These are phyloP conservation scores for Pampusana beccarii DNA, from an alignment of 2,113 vertebrate species.

Conservation along the genomic window DNA sequence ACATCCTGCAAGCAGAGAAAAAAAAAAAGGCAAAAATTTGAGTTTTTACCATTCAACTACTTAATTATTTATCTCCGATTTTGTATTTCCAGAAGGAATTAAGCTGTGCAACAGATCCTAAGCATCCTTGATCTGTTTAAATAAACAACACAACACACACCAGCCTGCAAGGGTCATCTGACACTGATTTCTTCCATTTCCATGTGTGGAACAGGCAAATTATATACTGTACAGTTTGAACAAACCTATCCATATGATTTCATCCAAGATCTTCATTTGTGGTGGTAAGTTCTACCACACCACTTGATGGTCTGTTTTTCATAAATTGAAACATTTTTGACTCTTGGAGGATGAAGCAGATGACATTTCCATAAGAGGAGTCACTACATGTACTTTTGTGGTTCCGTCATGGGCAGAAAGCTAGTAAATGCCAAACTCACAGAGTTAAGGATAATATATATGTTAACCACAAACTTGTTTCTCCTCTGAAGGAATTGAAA, in stretches of 20 bases:
- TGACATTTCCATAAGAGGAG: not conserved
- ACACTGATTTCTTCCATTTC: not conserved
- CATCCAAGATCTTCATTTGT: not conserved
- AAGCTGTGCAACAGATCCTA: not conserved
- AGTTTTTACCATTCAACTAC: not conserved
- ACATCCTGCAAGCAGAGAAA: not conserved
- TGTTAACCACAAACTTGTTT: not conserved
- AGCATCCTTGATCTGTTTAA: not conserved
- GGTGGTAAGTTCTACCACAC: not conserved
- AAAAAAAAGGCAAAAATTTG: not conserved
- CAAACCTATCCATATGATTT: slow-evolving; percentile 7
- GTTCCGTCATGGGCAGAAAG: not conserved
- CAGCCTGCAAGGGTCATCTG: not conserved
- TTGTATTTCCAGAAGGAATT: not conserved
- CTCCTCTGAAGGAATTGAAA: not conserved
- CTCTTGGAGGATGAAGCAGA: not conserved
- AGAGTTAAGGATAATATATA: not conserved
- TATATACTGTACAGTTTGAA: not conserved
- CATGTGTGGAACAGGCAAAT: slow-evolving; percentile 23
- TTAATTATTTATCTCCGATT: not conserved
- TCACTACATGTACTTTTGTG: slow-evolving; percentile 4
- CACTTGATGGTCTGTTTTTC: slow-evolving; percentile 15
- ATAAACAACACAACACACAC: not conserved
- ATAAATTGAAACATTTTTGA: slow-evolving; percentile 24
- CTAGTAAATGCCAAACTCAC: not conserved